Evolutionary conservation across 2,888 invertebrate species (phyloP).

Genomic region (Pammene fasciana): DNA sequence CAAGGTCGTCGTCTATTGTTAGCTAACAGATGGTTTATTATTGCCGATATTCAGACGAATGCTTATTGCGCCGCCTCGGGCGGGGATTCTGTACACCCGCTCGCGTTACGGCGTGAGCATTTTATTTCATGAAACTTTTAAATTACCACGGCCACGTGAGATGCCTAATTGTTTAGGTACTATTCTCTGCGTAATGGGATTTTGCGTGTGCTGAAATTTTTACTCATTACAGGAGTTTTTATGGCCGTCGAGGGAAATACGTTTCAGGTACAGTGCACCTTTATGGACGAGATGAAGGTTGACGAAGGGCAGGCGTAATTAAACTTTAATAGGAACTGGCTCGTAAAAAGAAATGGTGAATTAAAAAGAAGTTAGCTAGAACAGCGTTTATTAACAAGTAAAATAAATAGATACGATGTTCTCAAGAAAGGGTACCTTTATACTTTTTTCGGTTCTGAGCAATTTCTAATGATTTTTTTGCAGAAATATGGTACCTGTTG

Average conservation of each 20-base stretch:
- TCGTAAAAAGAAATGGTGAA: conserved; percentile 37
- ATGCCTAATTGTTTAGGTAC: conserved; percentile 38
- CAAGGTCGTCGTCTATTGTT: conserved; percentile 80
- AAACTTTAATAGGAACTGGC: conserved; percentile 51
- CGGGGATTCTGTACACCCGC: conserved; percentile 5
- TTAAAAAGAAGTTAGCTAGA: conserved; percentile 28
- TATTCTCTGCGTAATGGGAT: conserved; percentile 48
- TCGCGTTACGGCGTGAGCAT: neutral
- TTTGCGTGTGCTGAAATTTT: conserved; percentile 53
- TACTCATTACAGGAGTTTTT: conserved; percentile 66
- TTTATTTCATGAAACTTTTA: conserved; percentile 36
- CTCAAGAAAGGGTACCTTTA: neutral
- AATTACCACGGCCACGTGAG: conserved; percentile 21
- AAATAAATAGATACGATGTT: conserved; percentile 21
- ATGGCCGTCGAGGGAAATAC: conserved; percentile 63
- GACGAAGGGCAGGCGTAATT: conserved; percentile 60
- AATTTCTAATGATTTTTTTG: neutral
- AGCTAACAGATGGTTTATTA: conserved; percentile 73
- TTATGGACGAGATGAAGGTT: conserved; percentile 60
- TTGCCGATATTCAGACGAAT: conserved; percentile 58
- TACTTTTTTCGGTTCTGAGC: neutral
- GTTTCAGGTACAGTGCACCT: conserved; percentile 57
- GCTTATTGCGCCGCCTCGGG: conserved; percentile 51
- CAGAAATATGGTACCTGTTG: neutral
- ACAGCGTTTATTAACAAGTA: conserved; percentile 30